Percentiles rank a stretch among this genome's conserved stretches.
These are phyloP conservation scores for Telmatherina bonti DNA, from an alignment of 2,797 vertebrate species.

Conservation along the genomic window DNA sequence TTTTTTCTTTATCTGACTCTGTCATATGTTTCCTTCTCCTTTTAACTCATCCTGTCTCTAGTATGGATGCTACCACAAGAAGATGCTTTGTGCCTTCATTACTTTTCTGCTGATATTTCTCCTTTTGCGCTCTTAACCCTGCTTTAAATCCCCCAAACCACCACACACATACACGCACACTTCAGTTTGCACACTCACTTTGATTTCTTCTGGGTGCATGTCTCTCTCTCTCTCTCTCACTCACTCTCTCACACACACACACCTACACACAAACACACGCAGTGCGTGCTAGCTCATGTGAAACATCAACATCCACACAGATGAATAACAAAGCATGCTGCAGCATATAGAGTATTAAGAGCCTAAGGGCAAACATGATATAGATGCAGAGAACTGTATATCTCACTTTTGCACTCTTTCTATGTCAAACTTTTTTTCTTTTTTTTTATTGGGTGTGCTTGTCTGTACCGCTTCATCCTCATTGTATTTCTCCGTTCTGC, in stretches of 20 bases:
- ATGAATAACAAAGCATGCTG: slow-evolving; percentile 68
- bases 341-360: slow-evolving; percentile 63
- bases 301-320: slow-evolving; percentile 69
- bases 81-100: slow-evolving; percentile 1
- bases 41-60: slow-evolving; percentile 2
- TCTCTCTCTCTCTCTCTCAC: background rate
- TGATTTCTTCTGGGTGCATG: slow-evolving; percentile 5
- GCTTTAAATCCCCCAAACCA: background rate
- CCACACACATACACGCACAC: background rate
- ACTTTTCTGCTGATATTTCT: slow-evolving; percentile 24
- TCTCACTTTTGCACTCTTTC: slow-evolving; percentile 29
- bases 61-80: slow-evolving; percentile 12
- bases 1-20: background rate
- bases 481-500: slow-evolving; percentile 6
- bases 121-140: slow-evolving; percentile 27
- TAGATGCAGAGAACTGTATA: slow-evolving; percentile 52
- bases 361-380: slow-evolving; percentile 60
- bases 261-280: background rate
- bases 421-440: slow-evolving; percentile 5
- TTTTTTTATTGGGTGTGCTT: slow-evolving; percentile 17
- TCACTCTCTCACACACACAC: background rate
- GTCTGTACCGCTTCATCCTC: slow-evolving; percentile 5
- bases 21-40: background rate
- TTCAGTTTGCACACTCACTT: slow-evolving; percentile 24
- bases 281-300: slow-evolving; percentile 58